These are phyloP conservation scores for Trinorchestia longiramus DNA, from an alignment of 1,140 invertebrate genomes.

Conservation along the genomic window DNA sequence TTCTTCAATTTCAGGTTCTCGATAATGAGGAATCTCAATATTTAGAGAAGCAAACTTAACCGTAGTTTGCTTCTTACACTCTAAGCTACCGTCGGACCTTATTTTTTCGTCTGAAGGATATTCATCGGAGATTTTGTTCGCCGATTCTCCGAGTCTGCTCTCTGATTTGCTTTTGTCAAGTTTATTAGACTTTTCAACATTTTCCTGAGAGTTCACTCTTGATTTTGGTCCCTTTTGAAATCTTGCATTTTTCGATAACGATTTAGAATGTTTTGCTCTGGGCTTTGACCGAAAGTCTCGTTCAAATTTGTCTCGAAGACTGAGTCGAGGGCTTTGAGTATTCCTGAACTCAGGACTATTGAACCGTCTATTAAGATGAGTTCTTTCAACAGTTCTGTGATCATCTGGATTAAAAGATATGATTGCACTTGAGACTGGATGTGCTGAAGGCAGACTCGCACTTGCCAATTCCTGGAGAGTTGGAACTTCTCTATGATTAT, in stretches of 20 bases:
- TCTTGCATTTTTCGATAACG: slow-evolving; percentile 12
- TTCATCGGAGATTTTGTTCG: background rate
- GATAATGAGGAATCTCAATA: slow-evolving; percentile 45
- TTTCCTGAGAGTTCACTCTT: slow-evolving; percentile 35
- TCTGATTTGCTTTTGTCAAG: slow-evolving; percentile 37
- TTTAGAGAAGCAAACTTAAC: slow-evolving; percentile 31
- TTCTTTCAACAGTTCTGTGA: background rate
- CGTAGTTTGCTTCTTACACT: slow-evolving; percentile 28
- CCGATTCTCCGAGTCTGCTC: slow-evolving; percentile 28
- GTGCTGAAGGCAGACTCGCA: slow-evolving; percentile 20
- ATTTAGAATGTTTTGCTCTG: slow-evolving; percentile 14
- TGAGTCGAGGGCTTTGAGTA: slow-evolving; percentile 9
- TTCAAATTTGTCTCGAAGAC: slow-evolving; percentile 41
- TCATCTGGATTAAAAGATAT: slow-evolving; percentile 26
- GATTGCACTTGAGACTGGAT: slow-evolving; percentile 20
- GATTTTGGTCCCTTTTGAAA: slow-evolving; percentile 40
- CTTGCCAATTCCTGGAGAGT: slow-evolving; percentile 36
- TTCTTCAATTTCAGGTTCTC: slow-evolving; percentile 30
- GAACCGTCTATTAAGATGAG: slow-evolving; percentile 5
- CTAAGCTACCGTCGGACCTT: slow-evolving; percentile 5
- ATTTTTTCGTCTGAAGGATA: background rate
- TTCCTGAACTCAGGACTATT: slow-evolving; percentile 18
- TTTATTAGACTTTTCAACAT: slow-evolving; percentile 15
- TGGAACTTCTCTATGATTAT: slow-evolving; percentile 2
- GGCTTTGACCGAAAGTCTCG: slow-evolving; percentile 14